phyloP scores from a whole-genome alignment of 1,140 invertebrate genomes.

The Lutraria rhynchaena region DNA sequence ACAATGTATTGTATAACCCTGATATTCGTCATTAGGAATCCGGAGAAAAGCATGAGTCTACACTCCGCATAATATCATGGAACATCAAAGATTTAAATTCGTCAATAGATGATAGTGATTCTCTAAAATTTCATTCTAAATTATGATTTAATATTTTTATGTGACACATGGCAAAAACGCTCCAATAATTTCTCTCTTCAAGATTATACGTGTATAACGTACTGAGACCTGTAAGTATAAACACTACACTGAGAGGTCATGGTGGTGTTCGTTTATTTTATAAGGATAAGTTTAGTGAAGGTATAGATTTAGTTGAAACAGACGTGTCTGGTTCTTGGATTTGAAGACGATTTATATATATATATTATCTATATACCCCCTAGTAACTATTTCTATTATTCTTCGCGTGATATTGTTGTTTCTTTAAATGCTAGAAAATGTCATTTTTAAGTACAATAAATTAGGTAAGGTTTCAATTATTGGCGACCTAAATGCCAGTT shows the following conservation, averaged over 20 bases:
- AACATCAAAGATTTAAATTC: too few relatives aligned
- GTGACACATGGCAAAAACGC: too few relatives aligned
- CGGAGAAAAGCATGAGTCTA: too few relatives aligned
- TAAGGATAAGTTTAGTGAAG: background rate
- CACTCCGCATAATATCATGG: too few relatives aligned
- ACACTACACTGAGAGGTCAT: background rate
- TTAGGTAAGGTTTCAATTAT: background rate
- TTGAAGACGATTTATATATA: background rate
- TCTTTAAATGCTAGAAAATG: background rate
- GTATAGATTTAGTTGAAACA: background rate
- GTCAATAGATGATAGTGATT: too few relatives aligned
- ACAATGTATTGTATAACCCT: too few relatives aligned
- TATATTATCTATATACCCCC: conserved; percentile 11
- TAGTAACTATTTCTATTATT: background rate
- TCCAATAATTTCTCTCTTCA: too few relatives aligned
- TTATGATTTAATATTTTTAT: too few relatives aligned
- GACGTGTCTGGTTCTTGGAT: background rate
- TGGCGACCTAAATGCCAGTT: background rate
- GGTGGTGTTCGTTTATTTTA: conserved; percentile 8
- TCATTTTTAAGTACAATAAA: too few relatives aligned
- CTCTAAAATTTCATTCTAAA: too few relatives aligned
- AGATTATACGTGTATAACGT: conserved; percentile 2
- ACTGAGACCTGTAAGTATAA: background rate
- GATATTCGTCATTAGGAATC: too few relatives aligned
- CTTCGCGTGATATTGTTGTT: background rate